Evolutionary conservation across 2,113 vertebrate species (phyloP).

Genomic region (Cranoglanis bouderius): DNA sequence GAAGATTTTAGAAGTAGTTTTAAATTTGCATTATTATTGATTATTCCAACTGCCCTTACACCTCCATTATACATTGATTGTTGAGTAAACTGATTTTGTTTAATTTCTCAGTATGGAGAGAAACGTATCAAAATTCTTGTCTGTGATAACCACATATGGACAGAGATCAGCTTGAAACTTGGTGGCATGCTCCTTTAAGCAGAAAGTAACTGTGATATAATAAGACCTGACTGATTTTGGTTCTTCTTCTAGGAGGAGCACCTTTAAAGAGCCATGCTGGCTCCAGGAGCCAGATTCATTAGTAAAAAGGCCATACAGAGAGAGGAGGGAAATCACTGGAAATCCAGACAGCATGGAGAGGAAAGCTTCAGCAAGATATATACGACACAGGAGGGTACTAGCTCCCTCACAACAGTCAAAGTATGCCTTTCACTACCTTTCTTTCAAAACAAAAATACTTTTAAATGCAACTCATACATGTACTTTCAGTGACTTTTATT

Average conservation of each 20-base stretch:
- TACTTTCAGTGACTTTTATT: neutral
- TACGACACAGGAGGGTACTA: conserved; percentile 4
- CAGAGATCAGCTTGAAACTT: neutral
- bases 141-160: neutral
- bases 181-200: neutral
- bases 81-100: neutral
- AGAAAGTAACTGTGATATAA: neutral
- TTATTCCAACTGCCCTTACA: neutral
- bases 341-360: conserved; percentile 14
- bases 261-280: conserved; percentile 28
- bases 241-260: conserved; percentile 32
- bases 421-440: conserved; percentile 14
- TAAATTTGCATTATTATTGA: neutral
- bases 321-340: neutral
- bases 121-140: neutral
- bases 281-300: neutral
- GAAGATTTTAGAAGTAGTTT: neutral
- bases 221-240: neutral
- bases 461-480: neutral
- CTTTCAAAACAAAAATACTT: neutral
- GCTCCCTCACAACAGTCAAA: conserved; percentile 17
- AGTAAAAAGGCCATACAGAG: conserved; percentile 43
- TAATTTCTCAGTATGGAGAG: neutral
- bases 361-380: conserved; percentile 27
- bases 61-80: neutral